Conservation (phyloP, 2,888 invertebrate genomes). For the Anodontia alba region DNA sequence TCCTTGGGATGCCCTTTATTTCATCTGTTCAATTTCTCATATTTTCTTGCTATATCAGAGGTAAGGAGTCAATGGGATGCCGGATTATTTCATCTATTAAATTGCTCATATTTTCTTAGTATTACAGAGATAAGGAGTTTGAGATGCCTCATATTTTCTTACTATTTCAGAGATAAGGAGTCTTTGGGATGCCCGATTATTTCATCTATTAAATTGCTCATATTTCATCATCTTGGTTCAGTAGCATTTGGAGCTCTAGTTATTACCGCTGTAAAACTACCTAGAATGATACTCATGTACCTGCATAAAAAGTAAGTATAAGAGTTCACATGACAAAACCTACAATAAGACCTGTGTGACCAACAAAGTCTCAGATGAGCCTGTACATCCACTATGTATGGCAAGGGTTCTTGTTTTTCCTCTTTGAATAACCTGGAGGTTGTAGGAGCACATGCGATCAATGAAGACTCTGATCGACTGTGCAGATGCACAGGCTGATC, state of each 20-base stretch:
- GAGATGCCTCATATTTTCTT: too few species aligned
- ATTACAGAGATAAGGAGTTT: too few species aligned
- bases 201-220: slow-evolving; percentile 76
- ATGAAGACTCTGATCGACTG: too few species aligned
- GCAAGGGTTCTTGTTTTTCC: too few species aligned
- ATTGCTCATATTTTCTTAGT: too few species aligned
- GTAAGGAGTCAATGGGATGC: slow-evolving; percentile 75
- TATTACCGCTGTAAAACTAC: slow-evolving; percentile 85
- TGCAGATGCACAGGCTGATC: too few species aligned
- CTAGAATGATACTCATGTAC: slow-evolving; percentile 85
- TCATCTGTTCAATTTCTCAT: slow-evolving; percentile 73
- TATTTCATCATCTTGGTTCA: slow-evolving; percentile 85
- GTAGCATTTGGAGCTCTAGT: slow-evolving; percentile 85
- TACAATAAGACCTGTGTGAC: too few species aligned
- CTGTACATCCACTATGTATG: too few species aligned
- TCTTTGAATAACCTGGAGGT: too few species aligned
- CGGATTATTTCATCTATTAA: slow-evolving; percentile 77
- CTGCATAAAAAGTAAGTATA: slow-evolving; percentile 84
- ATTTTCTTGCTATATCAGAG: slow-evolving; percentile 65
- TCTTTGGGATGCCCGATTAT: slow-evolving; percentile 74
- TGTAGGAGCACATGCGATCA: too few species aligned
- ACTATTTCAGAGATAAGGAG: slow-evolving; percentile 77
- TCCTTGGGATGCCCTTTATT: slow-evolving; percentile 74
- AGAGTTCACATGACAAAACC: too few species aligned
- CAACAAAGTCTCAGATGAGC: too few species aligned